Evolutionary conservation across 2,888 invertebrate genomes (phyloP), one percentile per base, ranked within the genome.

Genomic region (Antheraea yamamai): DNA sequence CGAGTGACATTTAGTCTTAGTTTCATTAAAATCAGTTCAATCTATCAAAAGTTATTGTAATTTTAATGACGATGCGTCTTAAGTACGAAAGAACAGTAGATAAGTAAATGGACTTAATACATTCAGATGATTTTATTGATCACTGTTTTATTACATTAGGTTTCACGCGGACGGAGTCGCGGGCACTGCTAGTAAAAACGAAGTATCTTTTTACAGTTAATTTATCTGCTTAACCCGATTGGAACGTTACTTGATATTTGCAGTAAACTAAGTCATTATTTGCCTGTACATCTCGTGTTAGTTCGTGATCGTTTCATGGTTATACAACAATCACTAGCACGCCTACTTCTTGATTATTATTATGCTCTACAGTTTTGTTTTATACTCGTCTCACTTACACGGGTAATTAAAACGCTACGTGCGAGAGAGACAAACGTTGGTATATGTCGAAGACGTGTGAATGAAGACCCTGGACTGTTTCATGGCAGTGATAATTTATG

Each of bases 401-500:
- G 20, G 6, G 10, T 70, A 39, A 70, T 70, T 70, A 70, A 39
- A 70, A 20, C 8, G n/a, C 0, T n/a, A 39, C 20, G 39, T 20
- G 20, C 70, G 12, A 70, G 10, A n/a, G 70, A 39, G 70, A 39
- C 39, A n/a, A n/a, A 70, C 35, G 18, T 1, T 39, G 70, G 20
- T 70, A 39, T 70, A 39, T 70, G 39, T 39, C 70, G 39, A 10
- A 39, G 70, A 70, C 70, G 70, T 39, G 70, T 39, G 70, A 70
- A 70, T 39, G 64, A 66, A 70, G 70, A 70, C 70, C 70, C 68
- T 52, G 68, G n/a, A 51, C 47, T 73, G 39, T 64, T 61, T 26
- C 61, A 68, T 47, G 26, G 26, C 26, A 30, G 64, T 61, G 58
- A 77, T 77, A 79, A 78, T 79, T 77, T 75, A 81, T 77, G 78